Conservation (phyloP, 2,888 invertebrate genomes). For the Drosophila lutescens region DNA sequence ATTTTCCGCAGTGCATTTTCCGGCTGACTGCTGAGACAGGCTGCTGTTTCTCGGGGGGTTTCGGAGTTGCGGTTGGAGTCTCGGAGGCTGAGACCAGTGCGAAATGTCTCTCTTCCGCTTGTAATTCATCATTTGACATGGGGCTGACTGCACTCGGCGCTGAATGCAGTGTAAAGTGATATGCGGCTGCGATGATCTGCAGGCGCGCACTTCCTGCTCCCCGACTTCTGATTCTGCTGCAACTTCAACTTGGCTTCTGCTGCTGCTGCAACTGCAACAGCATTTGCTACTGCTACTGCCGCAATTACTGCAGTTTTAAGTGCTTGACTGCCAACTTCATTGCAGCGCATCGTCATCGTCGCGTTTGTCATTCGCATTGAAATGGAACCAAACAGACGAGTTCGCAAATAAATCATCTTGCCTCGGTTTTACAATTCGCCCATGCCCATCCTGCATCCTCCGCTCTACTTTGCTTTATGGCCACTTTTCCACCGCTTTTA, state of each 20-base stretch:
- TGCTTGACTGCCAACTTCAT: constrained; percentile 67
- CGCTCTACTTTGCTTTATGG: constrained; percentile 19
- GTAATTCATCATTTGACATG: constrained; percentile 82
- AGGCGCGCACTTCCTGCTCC: constrained; percentile 67
- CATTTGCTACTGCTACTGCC: constrained; percentile 52
- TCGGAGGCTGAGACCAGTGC: constrained; percentile 56
- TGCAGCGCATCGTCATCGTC: constrained; percentile 69
- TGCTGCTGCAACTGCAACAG: constrained; percentile 18
- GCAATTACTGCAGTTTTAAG: constrained; percentile 80
- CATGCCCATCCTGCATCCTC: constrained; percentile 16
- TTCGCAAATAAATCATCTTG: constrained; percentile 78
- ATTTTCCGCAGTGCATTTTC: constrained; percentile 14
- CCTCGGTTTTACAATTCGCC: constrained; percentile 1
- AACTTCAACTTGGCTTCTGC: not conserved
- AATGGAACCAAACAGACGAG: constrained; percentile 78
- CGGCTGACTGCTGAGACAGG: constrained; percentile 36
- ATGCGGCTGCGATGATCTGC: constrained; percentile 54
- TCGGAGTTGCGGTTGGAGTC: constrained; percentile 5
- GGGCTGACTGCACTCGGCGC: constrained; percentile 46
- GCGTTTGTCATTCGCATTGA: constrained; percentile 80
- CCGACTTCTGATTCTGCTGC: constrained; percentile 13
- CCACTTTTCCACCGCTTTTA: constrained; percentile 36
- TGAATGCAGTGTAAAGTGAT: constrained; percentile 59
- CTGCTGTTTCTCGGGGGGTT: constrained; percentile 54
- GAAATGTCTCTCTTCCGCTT: constrained; percentile 82